Conservation (phyloP, 2,797 vertebrate genomes). For the Pempheris klunzingeri region DNA sequence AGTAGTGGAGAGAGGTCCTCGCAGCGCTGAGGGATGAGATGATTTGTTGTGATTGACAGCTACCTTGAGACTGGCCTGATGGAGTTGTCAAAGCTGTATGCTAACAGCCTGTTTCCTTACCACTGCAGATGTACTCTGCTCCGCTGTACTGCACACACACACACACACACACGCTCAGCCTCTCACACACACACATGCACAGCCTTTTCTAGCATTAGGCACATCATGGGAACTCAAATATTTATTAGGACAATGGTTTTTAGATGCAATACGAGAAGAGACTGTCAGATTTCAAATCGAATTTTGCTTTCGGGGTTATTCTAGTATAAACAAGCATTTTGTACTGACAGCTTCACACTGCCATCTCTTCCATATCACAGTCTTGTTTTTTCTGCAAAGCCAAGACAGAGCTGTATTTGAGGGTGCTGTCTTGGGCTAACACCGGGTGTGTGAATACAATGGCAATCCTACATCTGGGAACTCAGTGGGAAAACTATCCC, state of each 20-base stretch:
- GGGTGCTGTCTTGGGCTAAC: conserved; percentile 74
- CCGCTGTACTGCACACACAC: conserved; percentile 82
- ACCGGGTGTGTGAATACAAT: conserved; percentile 79
- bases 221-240: conserved; percentile 79
- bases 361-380: conserved; percentile 74
- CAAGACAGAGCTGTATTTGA: conserved; percentile 70
- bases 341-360: conserved; percentile 67
- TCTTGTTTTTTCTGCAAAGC: conserved; percentile 75
- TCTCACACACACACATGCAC: conserved; percentile 49
- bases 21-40: conserved; percentile 92
- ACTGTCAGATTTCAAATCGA: conserved; percentile 69
- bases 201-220: conserved; percentile 54
- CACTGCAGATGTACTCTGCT: conserved; percentile 87
- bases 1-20: conserved; percentile 90
- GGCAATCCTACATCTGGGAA: conserved; percentile 84
- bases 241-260: conserved; percentile 75
- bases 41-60: conserved; percentile 99
- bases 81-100: conserved; percentile 96
- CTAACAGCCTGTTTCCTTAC: conserved; percentile 87
- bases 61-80: conserved; percentile 99
- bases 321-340: conserved; percentile 78
- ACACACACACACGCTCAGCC: conserved; percentile 56
- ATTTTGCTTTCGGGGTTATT: conserved; percentile 63
- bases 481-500: conserved; percentile 85
- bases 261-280: conserved; percentile 72